Conservation (phyloP, 2,888 invertebrate species). For the Leucozona laternaria region DNA sequence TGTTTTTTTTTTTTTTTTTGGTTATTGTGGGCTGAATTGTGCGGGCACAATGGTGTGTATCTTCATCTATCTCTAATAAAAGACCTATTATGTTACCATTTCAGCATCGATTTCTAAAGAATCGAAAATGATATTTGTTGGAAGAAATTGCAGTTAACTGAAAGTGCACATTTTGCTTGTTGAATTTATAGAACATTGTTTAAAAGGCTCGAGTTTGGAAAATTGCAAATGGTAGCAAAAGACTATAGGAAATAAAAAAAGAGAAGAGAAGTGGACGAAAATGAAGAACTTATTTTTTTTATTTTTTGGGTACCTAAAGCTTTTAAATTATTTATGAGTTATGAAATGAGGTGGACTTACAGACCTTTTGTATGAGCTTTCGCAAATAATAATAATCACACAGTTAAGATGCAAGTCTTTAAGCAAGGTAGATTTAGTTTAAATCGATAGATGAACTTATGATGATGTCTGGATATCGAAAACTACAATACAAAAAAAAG, state of each 20-base stretch:
- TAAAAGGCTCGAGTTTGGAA: slow-evolving; percentile 9
- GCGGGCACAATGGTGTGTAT: background rate
- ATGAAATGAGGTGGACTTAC: background rate
- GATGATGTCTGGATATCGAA: no score
- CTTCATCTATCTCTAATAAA: slow-evolving; percentile 19
- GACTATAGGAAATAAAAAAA: background rate
- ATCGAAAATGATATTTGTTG: slow-evolving; percentile 29
- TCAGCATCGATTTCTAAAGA: slow-evolving; percentile 12
- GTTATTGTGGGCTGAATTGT: background rate
- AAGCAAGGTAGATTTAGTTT: background rate
- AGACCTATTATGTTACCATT: slow-evolving; percentile 26
- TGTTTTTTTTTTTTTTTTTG: background rate
- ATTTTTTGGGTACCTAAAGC: no score
- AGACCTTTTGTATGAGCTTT: no score
- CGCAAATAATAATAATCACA: background rate
- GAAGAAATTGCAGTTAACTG: slow-evolving; percentile 27
- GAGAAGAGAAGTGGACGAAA: background rate
- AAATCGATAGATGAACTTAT: background rate
- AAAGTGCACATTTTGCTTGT: slow-evolving; percentile 32
- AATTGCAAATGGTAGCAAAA: slow-evolving; percentile 19
- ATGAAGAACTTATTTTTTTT: background rate
- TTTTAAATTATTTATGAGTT: slow-evolving; percentile 1
- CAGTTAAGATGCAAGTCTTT: background rate
- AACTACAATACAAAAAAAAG: no score
- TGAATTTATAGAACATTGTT: slow-evolving; percentile 22